A percentile compares a stretch with the other conserved stretches of the same genome.
Evolutionary conservation across 2,797 vertebrate species (phyloP).

Genomic region (Microchirus variegatus): DNA sequence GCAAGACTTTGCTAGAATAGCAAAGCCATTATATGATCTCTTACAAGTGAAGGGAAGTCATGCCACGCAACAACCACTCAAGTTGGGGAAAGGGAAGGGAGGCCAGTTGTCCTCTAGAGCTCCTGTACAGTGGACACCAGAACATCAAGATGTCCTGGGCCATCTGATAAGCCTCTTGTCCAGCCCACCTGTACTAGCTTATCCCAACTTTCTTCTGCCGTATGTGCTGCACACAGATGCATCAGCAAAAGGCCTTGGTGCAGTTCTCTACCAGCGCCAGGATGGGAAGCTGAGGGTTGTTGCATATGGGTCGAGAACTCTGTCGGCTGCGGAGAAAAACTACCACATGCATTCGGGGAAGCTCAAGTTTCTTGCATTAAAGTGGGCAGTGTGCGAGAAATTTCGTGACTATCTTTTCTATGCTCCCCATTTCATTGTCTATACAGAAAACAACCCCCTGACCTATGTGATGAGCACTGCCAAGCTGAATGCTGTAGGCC

Average conservation of each 20-base stretch:
- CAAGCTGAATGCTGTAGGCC: too few species aligned
- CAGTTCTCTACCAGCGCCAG: background rate
- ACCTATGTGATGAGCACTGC: too few species aligned
- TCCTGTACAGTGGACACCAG: background rate
- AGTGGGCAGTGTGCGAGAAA: too few species aligned
- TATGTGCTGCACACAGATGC: background rate
- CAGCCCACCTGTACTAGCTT: background rate
- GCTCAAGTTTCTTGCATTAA: background rate
- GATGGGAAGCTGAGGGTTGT: background rate
- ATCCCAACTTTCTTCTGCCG: background rate
- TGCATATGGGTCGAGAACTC: background rate
- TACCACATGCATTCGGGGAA: background rate
- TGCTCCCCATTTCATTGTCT: too few species aligned
- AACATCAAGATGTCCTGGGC: background rate
- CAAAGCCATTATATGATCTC: constrained; percentile 1
- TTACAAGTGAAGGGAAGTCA: background rate
- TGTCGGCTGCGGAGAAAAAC: background rate
- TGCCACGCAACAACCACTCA: background rate
- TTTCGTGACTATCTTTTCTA: too few species aligned
- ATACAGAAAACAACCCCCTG: too few species aligned
- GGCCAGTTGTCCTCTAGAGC: background rate
- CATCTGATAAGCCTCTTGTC: background rate
- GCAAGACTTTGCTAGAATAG: background rate
- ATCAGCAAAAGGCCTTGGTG: background rate
- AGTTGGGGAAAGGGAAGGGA: background rate